Percentiles rank a stretch among this genome's conserved stretches.
Evolutionary conservation across 2,797 vertebrate genomes (phyloP).

Genomic region (Galagoides demidoff): DNA sequence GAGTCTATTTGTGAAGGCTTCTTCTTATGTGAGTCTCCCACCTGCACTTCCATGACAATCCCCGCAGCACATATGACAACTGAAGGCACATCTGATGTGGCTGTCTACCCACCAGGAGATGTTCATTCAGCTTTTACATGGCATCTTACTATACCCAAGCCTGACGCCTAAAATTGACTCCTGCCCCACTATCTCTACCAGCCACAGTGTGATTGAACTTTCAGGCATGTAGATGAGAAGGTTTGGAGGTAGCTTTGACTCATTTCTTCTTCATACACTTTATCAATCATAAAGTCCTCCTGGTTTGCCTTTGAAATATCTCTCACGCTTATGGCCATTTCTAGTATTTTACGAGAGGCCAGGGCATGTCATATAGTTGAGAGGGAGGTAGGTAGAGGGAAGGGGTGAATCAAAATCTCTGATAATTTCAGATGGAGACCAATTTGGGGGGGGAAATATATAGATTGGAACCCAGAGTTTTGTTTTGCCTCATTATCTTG

Average conservation of each 20-base stretch:
- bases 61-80: accelerated
- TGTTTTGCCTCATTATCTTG: not conserved
- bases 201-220: not conserved
- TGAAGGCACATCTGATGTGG: not conserved
- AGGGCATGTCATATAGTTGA: not conserved
- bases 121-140: not conserved
- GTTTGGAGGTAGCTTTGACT: not conserved
- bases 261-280: not conserved
- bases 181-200: not conserved
- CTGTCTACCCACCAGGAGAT: not conserved
- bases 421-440: not conserved
- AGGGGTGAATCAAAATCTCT: not conserved
- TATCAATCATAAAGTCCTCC: not conserved
- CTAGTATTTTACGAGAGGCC: not conserved
- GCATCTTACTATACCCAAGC: not conserved
- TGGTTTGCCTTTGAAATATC: not conserved
- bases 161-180: not conserved
- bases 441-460: not conserved
- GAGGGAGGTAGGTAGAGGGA: not conserved
- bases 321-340: not conserved
- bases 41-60: not conserved
- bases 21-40: not conserved
- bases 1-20: not conserved
- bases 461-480: not conserved
- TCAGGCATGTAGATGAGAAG: not conserved